A percentile compares a stretch with the other conserved stretches of the same genome.
Conservation (phyloP, 1,140 invertebrate genomes). For the Epicauta chinensis region DNA sequence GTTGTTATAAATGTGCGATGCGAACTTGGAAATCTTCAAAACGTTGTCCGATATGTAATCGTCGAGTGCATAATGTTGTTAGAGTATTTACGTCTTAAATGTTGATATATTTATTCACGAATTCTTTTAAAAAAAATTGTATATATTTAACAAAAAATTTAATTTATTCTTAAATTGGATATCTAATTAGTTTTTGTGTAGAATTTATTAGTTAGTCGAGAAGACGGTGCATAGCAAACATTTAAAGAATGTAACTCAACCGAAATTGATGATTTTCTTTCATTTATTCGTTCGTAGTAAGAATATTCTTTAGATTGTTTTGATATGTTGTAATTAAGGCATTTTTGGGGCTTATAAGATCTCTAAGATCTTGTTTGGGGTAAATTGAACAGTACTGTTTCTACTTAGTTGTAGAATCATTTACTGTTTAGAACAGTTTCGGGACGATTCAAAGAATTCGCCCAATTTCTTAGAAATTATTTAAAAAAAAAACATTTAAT, state of each 20-base stretch:
- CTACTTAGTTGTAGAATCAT: slow-evolving; percentile 7
- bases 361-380: slow-evolving; percentile 4
- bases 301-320: slow-evolving; percentile 12
- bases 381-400: slow-evolving; percentile 8
- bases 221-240: no score
- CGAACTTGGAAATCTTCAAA: slow-evolving; percentile 54
- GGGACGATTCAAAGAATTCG: no score
- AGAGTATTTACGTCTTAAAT: slow-evolving; percentile 44
- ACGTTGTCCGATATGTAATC: slow-evolving; percentile 60
- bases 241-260: slow-evolving; percentile 14
- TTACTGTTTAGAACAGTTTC: no score
- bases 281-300: background rate
- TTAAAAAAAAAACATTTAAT: no score
- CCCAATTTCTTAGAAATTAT: no score
- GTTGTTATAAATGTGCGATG: slow-evolving; percentile 61
- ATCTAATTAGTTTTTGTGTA: no score
- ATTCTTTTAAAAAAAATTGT: no score
- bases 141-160: no score
- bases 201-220: no score
- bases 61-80: slow-evolving; percentile 56
- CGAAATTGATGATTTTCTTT: background rate
- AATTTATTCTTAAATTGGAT: no score
- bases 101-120: slow-evolving; percentile 18
- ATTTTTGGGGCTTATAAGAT: slow-evolving; percentile 7
- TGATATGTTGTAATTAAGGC: slow-evolving; percentile 1